Percentiles rank a stretch among this genome's conserved stretches.
These are phyloP conservation scores for Neoaliturus tenellus DNA, from an alignment of 2,888 invertebrate genomes.

Conservation along the genomic window DNA sequence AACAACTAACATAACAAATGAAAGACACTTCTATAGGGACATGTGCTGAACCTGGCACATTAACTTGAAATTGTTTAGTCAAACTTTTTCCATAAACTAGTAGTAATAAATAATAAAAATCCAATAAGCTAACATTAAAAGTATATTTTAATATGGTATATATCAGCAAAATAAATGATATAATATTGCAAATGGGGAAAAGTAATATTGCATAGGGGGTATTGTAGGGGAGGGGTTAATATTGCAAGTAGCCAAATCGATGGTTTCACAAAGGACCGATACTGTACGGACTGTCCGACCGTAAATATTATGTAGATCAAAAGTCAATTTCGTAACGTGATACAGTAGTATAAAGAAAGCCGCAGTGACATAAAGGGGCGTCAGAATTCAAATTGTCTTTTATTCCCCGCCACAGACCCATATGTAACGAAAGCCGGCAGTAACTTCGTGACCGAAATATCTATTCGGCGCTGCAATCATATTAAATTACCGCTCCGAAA, in stretches of 20 bases:
- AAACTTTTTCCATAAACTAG: too few species aligned
- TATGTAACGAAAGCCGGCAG: slow-evolving; percentile 10
- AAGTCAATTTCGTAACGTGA: background rate
- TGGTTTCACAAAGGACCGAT: background rate
- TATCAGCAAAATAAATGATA: too few species aligned
- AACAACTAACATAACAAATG: too few species aligned
- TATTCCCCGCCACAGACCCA: slow-evolving; percentile 4
- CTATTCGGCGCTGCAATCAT: slow-evolving; percentile 14
- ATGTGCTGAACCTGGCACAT: too few species aligned
- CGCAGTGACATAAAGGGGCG: slow-evolving; percentile 8
- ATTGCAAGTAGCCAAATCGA: background rate
- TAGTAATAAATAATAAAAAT: too few species aligned
- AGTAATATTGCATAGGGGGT: too few species aligned
- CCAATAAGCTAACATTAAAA: too few species aligned
- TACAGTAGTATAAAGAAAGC: background rate
- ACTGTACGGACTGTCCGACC: background rate
- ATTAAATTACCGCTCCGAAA: slow-evolving; percentile 5
- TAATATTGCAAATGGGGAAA: too few species aligned
- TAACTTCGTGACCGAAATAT: slow-evolving; percentile 33
- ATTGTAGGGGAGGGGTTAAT: too few species aligned
- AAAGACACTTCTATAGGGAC: too few species aligned
- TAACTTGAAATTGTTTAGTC: too few species aligned
- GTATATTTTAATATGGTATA: too few species aligned
- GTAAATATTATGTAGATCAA: background rate
- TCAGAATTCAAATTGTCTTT: background rate